These are phyloP conservation scores for Mythimna ferrago DNA, from an alignment of 2,888 invertebrate species.

Conservation along the genomic window DNA sequence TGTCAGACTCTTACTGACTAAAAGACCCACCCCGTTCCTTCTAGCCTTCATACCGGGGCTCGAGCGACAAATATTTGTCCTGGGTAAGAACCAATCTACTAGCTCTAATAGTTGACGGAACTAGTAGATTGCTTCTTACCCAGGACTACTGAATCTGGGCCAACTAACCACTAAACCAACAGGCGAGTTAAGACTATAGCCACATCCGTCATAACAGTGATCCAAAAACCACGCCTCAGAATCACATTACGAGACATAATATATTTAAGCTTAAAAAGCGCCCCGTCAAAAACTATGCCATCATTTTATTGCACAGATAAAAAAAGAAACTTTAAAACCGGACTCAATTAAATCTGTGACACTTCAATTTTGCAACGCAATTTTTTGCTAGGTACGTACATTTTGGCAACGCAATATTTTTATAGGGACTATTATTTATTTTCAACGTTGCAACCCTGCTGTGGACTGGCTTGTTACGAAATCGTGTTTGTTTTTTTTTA, in stretches of 20 bases:
- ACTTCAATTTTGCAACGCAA: slow-evolving; percentile 57
- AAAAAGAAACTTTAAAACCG: slow-evolving; percentile 32
- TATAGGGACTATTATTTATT: slow-evolving; percentile 54
- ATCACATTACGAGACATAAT: background rate
- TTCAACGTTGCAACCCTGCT: slow-evolving; percentile 43
- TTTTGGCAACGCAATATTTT: slow-evolving; percentile 49
- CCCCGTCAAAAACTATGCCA: slow-evolving; percentile 5
- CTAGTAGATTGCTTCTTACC: too few relatives aligned
- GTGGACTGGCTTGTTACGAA: slow-evolving; percentile 5
- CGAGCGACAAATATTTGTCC: too few relatives aligned
- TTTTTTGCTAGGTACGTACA: slow-evolving; percentile 44
- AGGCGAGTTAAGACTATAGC: too few relatives aligned
- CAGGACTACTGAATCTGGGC: too few relatives aligned
- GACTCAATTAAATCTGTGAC: slow-evolving; percentile 59
- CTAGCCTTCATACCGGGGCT: too few relatives aligned
- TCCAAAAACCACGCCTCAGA: background rate
- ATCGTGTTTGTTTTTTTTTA: slow-evolving; percentile 5
- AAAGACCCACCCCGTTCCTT: too few relatives aligned
- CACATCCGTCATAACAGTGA: too few relatives aligned
- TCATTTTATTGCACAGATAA: slow-evolving; percentile 34
- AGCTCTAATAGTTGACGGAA: too few relatives aligned
- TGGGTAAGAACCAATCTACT: too few relatives aligned
- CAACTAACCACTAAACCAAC: too few relatives aligned
- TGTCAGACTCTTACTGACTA: too few relatives aligned
- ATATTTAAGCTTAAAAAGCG: background rate